A percentile compares a stretch with the other conserved stretches of the same genome.
Conservation (phyloP, 2,888 invertebrate genomes). For the Scaptomyza reducta region DNA sequence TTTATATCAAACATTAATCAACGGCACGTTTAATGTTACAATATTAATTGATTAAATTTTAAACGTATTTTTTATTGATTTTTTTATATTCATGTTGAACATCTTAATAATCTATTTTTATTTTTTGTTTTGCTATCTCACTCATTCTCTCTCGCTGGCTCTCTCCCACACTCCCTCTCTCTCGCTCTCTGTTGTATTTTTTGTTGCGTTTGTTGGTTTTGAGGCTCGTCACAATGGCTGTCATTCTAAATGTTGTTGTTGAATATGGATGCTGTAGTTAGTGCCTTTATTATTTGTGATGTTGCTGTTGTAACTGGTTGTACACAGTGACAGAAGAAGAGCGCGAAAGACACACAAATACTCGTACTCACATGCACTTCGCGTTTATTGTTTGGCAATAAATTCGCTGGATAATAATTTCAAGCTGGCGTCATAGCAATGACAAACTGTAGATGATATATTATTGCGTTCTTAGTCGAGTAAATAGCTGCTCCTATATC, state of each 20-base stretch:
- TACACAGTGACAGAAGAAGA: slow-evolving; percentile 29
- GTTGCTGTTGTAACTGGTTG: slow-evolving; percentile 31
- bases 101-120: too few species aligned
- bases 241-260: slow-evolving; percentile 47
- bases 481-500: slow-evolving; percentile 47
- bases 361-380: slow-evolving; percentile 43
- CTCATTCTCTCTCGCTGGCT: too few species aligned
- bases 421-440: slow-evolving; percentile 81
- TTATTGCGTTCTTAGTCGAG: slow-evolving; percentile 77
- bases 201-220: slow-evolving; percentile 24
- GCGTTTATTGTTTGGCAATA: slow-evolving; percentile 79
- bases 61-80: too few species aligned
- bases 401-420: slow-evolving; percentile 81
- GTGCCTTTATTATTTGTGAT: slow-evolving; percentile 19
- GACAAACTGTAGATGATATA: slow-evolving; percentile 82
- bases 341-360: slow-evolving; percentile 2
- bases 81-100: too few species aligned
- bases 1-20: neutral
- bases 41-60: neutral
- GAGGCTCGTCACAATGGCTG: slow-evolving; percentile 62
- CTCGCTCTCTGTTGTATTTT: neutral
- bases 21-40: too few species aligned
- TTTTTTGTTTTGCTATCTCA: neutral
- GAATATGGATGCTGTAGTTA: slow-evolving; percentile 21
- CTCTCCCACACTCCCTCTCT: neutral